Base-by-base conservation (phyloP, 2,888 invertebrate genomes). In the Aleiodes leptofemur region DNA sequence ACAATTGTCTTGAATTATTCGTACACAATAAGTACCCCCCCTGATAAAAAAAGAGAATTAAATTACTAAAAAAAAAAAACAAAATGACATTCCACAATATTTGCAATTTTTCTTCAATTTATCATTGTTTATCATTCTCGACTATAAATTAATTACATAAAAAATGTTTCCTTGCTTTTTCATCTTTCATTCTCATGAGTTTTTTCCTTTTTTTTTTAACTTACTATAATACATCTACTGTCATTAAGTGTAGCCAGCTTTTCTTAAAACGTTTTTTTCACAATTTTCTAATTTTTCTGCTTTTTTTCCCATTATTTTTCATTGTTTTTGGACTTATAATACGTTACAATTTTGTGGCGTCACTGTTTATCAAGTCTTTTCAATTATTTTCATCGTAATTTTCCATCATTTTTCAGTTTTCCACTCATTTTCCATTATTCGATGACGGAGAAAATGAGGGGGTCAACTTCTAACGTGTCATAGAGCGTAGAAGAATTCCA, bases 91-190 rank as follows among this genome's bases (percentile, higher is more conserved):
- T 82, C 85, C 82, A 86, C 82, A 83, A 83, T 0, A 68, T 66
- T 66, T 50, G n/a, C 8, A 53, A 14, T 82, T 80, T 78, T 80
- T 74, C 64, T 74, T 68, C 50, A 73, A 50, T 34, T 76, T 73
- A 81, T 84, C 74, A 82, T 83, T 55, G 38, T 72, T 69, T 23
- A 51, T 68, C 51, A 68, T 68, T 79, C 74, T 83, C 86, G 85
- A 85, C 81, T 82, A 88, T 87, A 87, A 88, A 88, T 87, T 88
- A 88, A 88, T 88, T 86, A 87, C 86, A 87, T 87, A 84, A 86
- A 87, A 87, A 87, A 84, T 86, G 77, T 83, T 86, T 64, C 23
- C 23, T 66, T 51, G 13, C n/a, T 51, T 34, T 61, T 38, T 61
- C 9, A 3, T 14, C 6, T 16, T 51, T 51, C 29, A 51, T 68